A percentile compares a stretch with the other conserved stretches of the same genome.
Conservation (phyloP, 1,140 invertebrate genomes). For the Pentalonia nigronervosa region DNA sequence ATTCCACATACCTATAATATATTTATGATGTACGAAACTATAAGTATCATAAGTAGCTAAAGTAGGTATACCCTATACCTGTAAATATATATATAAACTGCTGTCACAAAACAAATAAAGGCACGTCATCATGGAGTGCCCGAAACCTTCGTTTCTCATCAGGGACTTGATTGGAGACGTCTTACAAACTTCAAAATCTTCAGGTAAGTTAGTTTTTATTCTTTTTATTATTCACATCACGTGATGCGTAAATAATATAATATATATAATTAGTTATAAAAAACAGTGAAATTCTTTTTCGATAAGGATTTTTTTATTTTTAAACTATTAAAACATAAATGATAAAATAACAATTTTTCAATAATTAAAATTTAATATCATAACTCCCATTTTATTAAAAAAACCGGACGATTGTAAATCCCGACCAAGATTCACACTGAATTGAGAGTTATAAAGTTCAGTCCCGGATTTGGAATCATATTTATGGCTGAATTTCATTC, state of each 20-base stretch:
- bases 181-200: slow-evolving; percentile 55
- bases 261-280: too few species aligned
- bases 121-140: slow-evolving; percentile 43
- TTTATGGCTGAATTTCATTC: too few species aligned
- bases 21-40: not conserved
- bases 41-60: not conserved
- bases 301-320: too few species aligned
- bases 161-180: slow-evolving; percentile 60
- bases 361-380: too few species aligned
- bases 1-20: not conserved
- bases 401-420: too few species aligned
- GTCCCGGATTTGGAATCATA: too few species aligned
- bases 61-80: not conserved
- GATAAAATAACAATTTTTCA: too few species aligned
- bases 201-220: not conserved
- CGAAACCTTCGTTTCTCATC: slow-evolving; percentile 60
- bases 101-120: not conserved
- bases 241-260: not conserved
- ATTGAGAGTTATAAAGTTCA: too few species aligned
- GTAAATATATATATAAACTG: not conserved
- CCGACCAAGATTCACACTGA: too few species aligned
- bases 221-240: not conserved
- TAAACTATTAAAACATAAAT: too few species aligned
- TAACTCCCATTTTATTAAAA: too few species aligned
- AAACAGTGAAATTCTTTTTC: too few species aligned